Percentiles rank a stretch among this genome's conserved stretches.
Evolutionary conservation across 1,140 invertebrate species (phyloP).

Genomic region (Triops longicaudatus): DNA sequence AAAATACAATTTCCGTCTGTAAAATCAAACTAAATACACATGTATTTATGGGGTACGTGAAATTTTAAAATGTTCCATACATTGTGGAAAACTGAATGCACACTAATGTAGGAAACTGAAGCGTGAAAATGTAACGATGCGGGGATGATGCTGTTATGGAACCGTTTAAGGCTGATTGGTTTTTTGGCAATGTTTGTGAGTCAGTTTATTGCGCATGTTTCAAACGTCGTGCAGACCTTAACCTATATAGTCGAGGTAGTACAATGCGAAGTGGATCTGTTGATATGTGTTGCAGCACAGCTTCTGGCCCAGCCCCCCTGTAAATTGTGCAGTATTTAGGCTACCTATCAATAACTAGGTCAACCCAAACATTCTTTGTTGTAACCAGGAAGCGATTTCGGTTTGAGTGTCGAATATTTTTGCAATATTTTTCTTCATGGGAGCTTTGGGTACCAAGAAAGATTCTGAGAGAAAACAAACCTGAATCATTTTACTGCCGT

Average conservation of each 20-base stretch:
- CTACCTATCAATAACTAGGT: conserved; percentile 3
- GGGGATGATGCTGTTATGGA: neutral
- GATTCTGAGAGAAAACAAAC: neutral
- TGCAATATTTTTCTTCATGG: neutral
- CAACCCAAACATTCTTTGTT: neutral
- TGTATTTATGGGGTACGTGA: too few species aligned
- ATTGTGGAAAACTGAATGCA: too few species aligned
- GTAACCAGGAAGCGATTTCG: neutral
- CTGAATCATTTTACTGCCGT: neutral
- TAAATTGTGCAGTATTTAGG: neutral
- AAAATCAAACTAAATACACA: too few species aligned
- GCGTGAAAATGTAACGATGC: neutral
- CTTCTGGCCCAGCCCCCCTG: neutral
- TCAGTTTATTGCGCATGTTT: conserved; percentile 5
- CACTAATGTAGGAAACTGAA: neutral
- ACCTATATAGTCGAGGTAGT: neutral
- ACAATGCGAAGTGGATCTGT: neutral
- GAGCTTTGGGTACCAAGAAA: neutral
- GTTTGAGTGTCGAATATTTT: neutral
- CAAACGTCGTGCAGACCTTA: neutral
- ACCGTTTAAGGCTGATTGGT: neutral
- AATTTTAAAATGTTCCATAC: too few species aligned
- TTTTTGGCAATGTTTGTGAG: neutral
- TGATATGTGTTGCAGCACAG: neutral
- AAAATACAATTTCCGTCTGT: too few species aligned